A percentile compares a stretch with the other conserved stretches of the same genome.
phyloP scores from a whole-genome alignment of 2,888 invertebrate genomes.

The Onthophagus sagittarius region DNA sequence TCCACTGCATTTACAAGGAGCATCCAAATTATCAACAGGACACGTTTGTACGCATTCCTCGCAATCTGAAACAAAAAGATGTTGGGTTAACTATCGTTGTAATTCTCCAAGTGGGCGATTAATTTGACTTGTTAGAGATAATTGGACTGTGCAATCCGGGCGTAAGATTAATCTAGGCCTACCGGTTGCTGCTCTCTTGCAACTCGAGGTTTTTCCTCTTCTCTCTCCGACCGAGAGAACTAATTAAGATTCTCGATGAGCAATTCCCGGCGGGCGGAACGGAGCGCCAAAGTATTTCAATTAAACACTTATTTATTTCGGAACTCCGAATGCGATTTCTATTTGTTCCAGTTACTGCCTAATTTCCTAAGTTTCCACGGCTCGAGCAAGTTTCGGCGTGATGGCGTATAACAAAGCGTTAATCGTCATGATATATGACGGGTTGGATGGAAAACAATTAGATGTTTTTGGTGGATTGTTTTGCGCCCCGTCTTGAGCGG shows the following conservation, averaged over 20 bases:
- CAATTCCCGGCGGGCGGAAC: neutral
- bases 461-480: neutral
- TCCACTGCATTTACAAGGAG: constrained; percentile 49
- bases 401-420: neutral
- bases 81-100: neutral
- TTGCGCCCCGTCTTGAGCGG: neutral
- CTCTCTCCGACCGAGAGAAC: neutral
- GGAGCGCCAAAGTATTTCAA: constrained; percentile 9
- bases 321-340: constrained; percentile 9
- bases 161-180: neutral
- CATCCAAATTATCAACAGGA: constrained; percentile 42
- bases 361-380: constrained; percentile 5
- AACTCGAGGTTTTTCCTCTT: neutral
- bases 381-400: neutral
- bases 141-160: neutral
- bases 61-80: constrained; percentile 44
- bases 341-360: constrained; percentile 6
- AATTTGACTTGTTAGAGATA: neutral
- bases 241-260: constrained; percentile 12
- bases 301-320: constrained; percentile 12
- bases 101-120: neutral
- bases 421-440: neutral
- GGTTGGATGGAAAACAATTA: neutral
- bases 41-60: constrained; percentile 50
- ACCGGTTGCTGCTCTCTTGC: neutral